Evolutionary conservation across 2,888 invertebrate genomes (phyloP).

Genomic region (Metacarcinus magister): DNA sequence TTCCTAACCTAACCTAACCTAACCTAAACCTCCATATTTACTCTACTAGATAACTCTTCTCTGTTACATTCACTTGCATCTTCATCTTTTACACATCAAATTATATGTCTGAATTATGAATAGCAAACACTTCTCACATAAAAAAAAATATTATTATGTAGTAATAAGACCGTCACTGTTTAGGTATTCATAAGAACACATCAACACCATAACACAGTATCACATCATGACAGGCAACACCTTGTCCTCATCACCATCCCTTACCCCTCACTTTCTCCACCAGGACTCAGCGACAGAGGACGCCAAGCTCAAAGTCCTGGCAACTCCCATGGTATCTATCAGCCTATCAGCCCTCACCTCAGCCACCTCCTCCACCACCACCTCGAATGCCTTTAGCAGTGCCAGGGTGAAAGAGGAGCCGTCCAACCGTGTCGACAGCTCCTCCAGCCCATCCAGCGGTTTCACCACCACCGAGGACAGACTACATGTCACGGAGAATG

Average conservation of each 20-base stretch:
- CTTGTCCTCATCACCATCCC: neutral
- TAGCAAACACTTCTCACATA: no score
- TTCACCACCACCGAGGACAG: slow-evolving; percentile 64
- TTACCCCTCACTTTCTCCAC: neutral
- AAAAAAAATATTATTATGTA: no score
- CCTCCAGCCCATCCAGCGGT: slow-evolving; percentile 69
- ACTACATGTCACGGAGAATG: slow-evolving; percentile 74
- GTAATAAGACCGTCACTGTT: no score
- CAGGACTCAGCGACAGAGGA: slow-evolving; percentile 68
- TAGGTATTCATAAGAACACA: no score
- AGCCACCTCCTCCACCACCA: slow-evolving; percentile 43
- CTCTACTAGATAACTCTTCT: no score
- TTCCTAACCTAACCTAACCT: no score
- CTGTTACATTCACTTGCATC: no score
- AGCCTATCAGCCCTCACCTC: slow-evolving; percentile 64
- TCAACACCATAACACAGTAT: neutral
- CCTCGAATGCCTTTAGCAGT: slow-evolving; percentile 54
- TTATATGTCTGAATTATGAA: no score
- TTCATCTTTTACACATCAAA: no score
- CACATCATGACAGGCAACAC: neutral
- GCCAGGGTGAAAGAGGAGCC: slow-evolving; percentile 64
- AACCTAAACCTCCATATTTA: no score
- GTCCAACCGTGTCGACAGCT: slow-evolving; percentile 69
- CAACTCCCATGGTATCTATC: slow-evolving; percentile 59
- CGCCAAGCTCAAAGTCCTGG: slow-evolving; percentile 57